Evolutionary conservation across 2,888 invertebrate species (phyloP).

Genomic region (Seladonia tumulorum): DNA sequence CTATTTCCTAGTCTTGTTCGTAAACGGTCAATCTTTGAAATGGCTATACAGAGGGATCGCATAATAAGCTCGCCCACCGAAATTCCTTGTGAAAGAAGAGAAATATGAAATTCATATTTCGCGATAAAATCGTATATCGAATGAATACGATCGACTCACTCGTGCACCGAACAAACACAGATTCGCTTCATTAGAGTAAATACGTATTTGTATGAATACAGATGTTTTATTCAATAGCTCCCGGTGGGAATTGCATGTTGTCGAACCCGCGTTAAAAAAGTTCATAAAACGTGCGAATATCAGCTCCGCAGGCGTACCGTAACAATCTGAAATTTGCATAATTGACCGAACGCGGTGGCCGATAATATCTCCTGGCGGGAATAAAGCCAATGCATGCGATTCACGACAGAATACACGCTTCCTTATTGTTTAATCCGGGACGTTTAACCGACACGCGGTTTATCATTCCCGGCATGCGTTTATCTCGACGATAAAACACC

Average conservation of each 20-base stretch:
- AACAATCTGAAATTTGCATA: constrained; percentile 36
- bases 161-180: not conserved
- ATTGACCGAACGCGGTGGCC: constrained; percentile 31
- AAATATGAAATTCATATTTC: not conserved
- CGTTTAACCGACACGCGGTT: constrained; percentile 41
- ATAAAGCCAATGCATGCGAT: constrained; percentile 37
- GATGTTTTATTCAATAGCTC: not conserved
- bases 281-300: not conserved
- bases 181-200: not conserved
- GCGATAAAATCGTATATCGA: not conserved
- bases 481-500: constrained; percentile 41
- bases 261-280: constrained; percentile 10
- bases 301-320: not conserved
- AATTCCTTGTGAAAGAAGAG: not conserved
- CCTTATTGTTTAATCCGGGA: constrained; percentile 47
- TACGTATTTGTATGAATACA: not conserved
- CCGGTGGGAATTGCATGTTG: constrained; percentile 3
- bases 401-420: constrained; percentile 37
- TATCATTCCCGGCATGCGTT: constrained; percentile 43
- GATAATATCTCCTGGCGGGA: constrained; percentile 31
- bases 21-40: not conserved
- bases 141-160: not conserved
- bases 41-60: not conserved
- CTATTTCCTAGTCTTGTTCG: not conserved
- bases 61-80: not conserved